These are phyloP conservation scores for Poeciliopsis infans DNA, from an alignment of 2,797 vertebrate species.

Conservation along the genomic window DNA sequence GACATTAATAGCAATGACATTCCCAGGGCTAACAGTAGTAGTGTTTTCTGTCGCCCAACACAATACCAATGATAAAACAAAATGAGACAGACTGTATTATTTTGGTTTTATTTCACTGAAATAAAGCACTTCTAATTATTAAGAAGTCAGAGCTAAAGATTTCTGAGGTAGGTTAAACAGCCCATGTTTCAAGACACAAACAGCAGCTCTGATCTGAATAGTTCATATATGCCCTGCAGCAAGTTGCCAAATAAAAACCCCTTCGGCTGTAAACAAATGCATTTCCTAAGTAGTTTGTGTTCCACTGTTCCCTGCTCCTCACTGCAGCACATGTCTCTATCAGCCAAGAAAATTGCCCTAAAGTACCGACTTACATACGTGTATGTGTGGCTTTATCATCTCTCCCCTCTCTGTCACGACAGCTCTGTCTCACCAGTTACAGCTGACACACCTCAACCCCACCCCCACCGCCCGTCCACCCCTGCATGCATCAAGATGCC, in stretches of 20 bases:
- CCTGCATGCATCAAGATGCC: slow-evolving; percentile 68
- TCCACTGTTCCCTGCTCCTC: slow-evolving; percentile 8
- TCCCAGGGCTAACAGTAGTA: not conserved
- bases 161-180: not conserved
- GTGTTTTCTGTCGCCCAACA: not conserved
- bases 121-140: not conserved
- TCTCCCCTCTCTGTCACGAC: slow-evolving; percentile 32
- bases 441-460: slow-evolving; percentile 14
- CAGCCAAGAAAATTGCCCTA: slow-evolving; percentile 31
- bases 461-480: slow-evolving; percentile 7
- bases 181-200: too few species aligned
- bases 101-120: not conserved
- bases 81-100: not conserved
- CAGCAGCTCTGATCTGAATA: slow-evolving; percentile 13
- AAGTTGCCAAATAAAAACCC: slow-evolving; percentile 39
- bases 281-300: slow-evolving; percentile 45
- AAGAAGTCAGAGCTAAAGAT: not conserved
- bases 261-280: slow-evolving; percentile 31
- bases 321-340: slow-evolving; percentile 40
- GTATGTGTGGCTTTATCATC: slow-evolving; percentile 6
- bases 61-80: not conserved
- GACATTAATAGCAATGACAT: not conserved
- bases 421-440: slow-evolving; percentile 24
- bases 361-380: slow-evolving; percentile 6
- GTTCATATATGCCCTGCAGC: slow-evolving; percentile 37